These are phyloP conservation scores for Operophtera brumata DNA, from an alignment of 2,888 invertebrate genomes.

Conservation along the genomic window DNA sequence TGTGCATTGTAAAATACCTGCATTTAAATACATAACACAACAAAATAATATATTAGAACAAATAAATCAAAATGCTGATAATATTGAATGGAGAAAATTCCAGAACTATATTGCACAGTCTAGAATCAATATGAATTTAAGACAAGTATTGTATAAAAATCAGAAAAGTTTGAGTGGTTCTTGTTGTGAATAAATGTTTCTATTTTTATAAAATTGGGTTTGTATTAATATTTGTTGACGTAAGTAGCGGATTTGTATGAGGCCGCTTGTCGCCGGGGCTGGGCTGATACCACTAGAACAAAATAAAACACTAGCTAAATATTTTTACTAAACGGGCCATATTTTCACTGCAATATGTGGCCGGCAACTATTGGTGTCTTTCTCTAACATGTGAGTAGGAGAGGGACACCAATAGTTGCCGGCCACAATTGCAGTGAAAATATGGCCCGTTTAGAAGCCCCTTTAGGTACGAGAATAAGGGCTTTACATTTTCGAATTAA, in stretches of 20 bases:
- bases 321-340: too few species aligned
- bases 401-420: too few species aligned
- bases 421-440: too few species aligned
- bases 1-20: constrained; percentile 15
- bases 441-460: too few species aligned
- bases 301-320: constrained; percentile 8
- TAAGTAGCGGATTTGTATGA: constrained; percentile 24
- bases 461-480: too few species aligned
- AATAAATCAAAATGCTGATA: constrained; percentile 48
- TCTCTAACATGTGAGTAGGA: too few species aligned
- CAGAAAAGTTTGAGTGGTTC: constrained; percentile 65
- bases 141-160: constrained; percentile 89
- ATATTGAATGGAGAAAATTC: constrained; percentile 77
- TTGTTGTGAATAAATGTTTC: constrained; percentile 30
- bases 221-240: constrained; percentile 26
- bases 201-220: constrained; percentile 31
- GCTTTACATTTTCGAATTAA: too few species aligned
- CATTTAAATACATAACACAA: constrained; percentile 50
- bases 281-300: constrained; percentile 61
- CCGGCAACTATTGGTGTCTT: too few species aligned
- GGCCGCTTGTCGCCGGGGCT: constrained; percentile 44
- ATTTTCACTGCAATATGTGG: too few species aligned
- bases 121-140: constrained; percentile 95
- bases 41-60: constrained; percentile 36
- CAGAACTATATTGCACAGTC: constrained; percentile 83